Base-by-base conservation (phyloP, 2,113 vertebrate species). In the Rissa tridactyla region DNA sequence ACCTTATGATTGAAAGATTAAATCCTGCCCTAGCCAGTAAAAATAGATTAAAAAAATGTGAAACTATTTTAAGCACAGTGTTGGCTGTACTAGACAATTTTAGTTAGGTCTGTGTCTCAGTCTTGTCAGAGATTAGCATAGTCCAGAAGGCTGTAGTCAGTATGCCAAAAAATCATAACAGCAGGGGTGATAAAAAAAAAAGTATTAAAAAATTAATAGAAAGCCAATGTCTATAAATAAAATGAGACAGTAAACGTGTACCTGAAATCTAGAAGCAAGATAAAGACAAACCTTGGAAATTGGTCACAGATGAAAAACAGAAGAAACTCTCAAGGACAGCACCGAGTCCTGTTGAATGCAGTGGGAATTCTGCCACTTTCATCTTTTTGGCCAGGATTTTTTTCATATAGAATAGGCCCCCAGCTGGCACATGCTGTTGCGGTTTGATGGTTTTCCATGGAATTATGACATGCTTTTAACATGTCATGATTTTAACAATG, bases 51-150 rank as follows among this genome's bases (percentile, higher is more conserved):
- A 91, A 97, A 98, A 97, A 97, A 96, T 81, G 91, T 58, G 83
- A 76, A 97, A 97, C 92, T 98, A 98, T 98, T 98, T 98, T 96
- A 97, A 97, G 97, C 80, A 70, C 81, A 96, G 93, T 96, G 96
- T 98, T 98, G 97, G 96, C 97, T 98, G 96, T 96, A 97, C 97
- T 97, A 98, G 97, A 97, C 96, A 97, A 97, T 97, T 98, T 97
- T 97, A 97, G 95, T 96, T 96, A 96, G 97, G 97, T 96, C 96
- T 97, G 90, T 96, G 97, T 96, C 97, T 97, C 96, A 96, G 97
- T 84, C 97, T 98, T 98, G 97, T 98, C 97, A 98, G 92, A 97
- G 98, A 98, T 98, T 97, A 98, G 96, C 97, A 94, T 96, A 98
- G 98, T 98, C 97, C 97, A 98, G 98, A 98, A 98, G 98, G 98